Percentiles rank a stretch among this genome's conserved stretches.
These are phyloP conservation scores for Agrotis exclamationis DNA, from an alignment of 2,888 invertebrate genomes.

Conservation along the genomic window DNA sequence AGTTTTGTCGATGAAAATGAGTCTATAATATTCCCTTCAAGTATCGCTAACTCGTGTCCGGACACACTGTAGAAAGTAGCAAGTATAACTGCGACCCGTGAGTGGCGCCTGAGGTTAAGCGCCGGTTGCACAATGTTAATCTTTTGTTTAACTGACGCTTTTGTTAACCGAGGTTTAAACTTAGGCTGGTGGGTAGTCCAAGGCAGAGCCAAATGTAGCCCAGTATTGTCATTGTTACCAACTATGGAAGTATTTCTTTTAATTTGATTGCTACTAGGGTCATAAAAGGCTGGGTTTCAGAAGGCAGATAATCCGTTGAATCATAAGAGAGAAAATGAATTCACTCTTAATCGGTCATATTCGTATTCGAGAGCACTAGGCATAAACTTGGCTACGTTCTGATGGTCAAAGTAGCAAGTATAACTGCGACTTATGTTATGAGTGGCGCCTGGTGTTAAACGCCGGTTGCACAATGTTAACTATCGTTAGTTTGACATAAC, in stretches of 20 bases:
- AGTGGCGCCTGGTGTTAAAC: constrained; percentile 19
- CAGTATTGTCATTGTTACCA: too few relatives aligned
- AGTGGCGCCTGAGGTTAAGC: constrained; percentile 37
- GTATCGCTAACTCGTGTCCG: too few relatives aligned
- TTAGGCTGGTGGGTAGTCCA: neutral
- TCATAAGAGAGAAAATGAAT: too few relatives aligned
- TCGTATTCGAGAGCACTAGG: too few relatives aligned
- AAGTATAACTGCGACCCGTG: constrained; percentile 49
- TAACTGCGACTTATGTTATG: constrained; percentile 45
- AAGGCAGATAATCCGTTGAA: neutral
- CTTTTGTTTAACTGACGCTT: constrained; percentile 25
- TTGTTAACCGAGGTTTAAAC: neutral
- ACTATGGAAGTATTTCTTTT: too few relatives aligned
- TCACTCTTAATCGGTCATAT: too few relatives aligned
- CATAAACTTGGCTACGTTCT: neutral
- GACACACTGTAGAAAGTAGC: constrained; percentile 63
- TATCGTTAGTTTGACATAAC: constrained; percentile 18
- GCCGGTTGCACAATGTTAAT: constrained; percentile 33
- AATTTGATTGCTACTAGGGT: too few relatives aligned
- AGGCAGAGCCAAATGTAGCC: too few relatives aligned
- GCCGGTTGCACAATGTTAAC: constrained; percentile 28
- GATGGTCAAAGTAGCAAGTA: constrained; percentile 50
- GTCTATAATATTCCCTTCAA: too few relatives aligned
- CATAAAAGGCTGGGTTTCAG: too few relatives aligned
- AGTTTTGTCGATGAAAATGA: too few relatives aligned